phyloP scores from a whole-genome alignment of 2,797 vertebrate genomes.

The Diglossa cyanea region DNA sequence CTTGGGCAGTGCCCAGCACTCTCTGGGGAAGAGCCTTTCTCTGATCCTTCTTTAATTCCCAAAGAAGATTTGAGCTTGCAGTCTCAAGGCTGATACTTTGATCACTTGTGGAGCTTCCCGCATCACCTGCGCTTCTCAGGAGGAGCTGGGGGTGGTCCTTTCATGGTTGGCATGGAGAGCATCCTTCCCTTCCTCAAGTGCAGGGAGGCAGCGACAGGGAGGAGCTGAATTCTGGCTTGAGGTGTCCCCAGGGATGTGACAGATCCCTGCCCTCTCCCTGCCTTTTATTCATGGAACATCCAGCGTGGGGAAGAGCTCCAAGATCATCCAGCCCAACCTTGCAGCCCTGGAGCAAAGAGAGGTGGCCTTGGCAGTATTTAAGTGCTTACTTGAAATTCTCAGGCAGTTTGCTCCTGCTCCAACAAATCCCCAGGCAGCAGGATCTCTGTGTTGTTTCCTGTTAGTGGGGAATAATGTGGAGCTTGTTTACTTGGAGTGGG shows the following conservation, averaged over 20 bases:
- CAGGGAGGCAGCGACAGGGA: not conserved
- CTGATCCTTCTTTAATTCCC: not conserved
- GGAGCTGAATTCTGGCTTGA: not conserved
- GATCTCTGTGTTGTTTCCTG: not conserved
- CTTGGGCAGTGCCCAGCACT: not conserved
- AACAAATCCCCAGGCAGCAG: not conserved
- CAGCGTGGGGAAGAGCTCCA: not conserved
- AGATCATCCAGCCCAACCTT: not conserved
- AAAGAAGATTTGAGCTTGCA: not conserved
- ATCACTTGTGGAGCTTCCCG: not conserved
- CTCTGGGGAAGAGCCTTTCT: not conserved
- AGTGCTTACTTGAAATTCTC: not conserved
- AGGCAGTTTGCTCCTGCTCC: not conserved
- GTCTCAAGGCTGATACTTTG: too few species aligned
- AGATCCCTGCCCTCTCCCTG: not conserved
- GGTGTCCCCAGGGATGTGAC: not conserved
- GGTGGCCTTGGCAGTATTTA: rapidly evolving
- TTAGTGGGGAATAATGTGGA: not conserved
- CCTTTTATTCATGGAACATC: not conserved
- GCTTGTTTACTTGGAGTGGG: not conserved
- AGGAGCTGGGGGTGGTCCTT: not conserved
- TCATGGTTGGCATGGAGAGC: not conserved
- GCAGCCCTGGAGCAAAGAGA: not conserved
- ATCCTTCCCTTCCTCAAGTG: not conserved
- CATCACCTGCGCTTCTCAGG: not conserved